Evolutionary conservation across 2,113 vertebrate genomes (phyloP), one percentile per base, ranked within the genome.

Genomic region (Chionodraco myersi): DNA sequence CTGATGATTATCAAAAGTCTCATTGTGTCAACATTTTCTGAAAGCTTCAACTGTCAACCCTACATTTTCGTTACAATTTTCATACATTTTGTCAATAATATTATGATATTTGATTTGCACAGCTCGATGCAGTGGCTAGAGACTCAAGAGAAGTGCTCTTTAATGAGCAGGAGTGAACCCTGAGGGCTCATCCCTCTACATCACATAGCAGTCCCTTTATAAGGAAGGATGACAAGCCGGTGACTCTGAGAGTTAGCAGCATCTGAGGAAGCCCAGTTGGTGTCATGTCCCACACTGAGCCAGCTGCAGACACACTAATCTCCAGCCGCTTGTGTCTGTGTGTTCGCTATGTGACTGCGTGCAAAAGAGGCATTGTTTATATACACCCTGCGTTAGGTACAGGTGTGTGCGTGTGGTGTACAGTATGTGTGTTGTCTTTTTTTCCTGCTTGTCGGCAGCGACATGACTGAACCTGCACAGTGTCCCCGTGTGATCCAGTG

Each of bases 401-500:
- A 30, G 30, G 30, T 56, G 53, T 56, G 53, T 56, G 53, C 23
- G n/a, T 23, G 54, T 51, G 61, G 36, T 41, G 36, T 41, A 41
- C 36, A 53, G 61, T 13, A 18, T 10, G 51, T 49, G 52, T 61
- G 51, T 66, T 48, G 34, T 30, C 74, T 85, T 79, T 92, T 72
- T 59, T 91, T 91, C 91, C 76, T 79, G 70, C 68, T 75, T 23
- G 9, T 65, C 53, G 41, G 45, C 86, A 30, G 80, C 78, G 51
- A 85, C 79, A 65, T 62, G 66, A 84, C 76, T 85, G 89, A 88
- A 82, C 84, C 86, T 85, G 72, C 70, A 87, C 73, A 9, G 83
- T 77, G 87, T 92, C 88, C 88, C 83, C n/a, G 45, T 92, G 88
- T 86, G 81, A 92, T 92, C 87, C 36, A 69, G 69, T 90, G 86